Evolutionary conservation across 2,113 vertebrate genomes (phyloP), one percentile per base, ranked within the genome.

Genomic region (Axis porcinus): DNA sequence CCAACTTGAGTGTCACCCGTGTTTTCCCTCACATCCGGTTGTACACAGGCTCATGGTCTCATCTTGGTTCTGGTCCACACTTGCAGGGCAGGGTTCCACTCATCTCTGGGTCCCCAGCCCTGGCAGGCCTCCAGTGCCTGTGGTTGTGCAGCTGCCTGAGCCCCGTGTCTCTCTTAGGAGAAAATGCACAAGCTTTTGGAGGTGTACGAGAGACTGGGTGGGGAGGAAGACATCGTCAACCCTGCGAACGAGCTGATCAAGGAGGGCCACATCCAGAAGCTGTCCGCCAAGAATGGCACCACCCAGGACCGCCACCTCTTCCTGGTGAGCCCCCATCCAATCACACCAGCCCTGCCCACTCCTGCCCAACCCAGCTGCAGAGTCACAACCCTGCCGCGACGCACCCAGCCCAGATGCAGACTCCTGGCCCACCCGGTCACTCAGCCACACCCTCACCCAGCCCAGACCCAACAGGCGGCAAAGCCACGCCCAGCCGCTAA

Each of bases 111-210:
- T 64, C 12, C 21, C 27, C 57, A 43, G 88, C 7, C 62, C 27
- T 54, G 3, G 13, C 3, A 23, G 15, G 33, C 33, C 62, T 28
- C 47, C 55, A 17, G 23, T 23, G 9, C 55, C 16, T 47, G 14
- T 57, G 50, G 14, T 9, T 5, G 2, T 30, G 2, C 33, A 15
- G 4, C 23, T 58, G 67, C 62, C 33, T 95, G 84, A 27, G 13
- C 43, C 28, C 47, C 23, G 5, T 86, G 0, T 97, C 84, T 94
- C 67, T 96, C 97, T 33, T 94, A 99, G 99, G 99, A 99, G 98
- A 99, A 99, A 97, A 99, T 99, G 99, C 99, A 99, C 97, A 99
- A 99, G 94, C 99, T 99, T 85, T 98, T 99, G 98, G 99, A 99
- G 98, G 99, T 99, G 47, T 99, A 99, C 0, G 99, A 99, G 97